Base-by-base conservation (phyloP, 2,113 vertebrate genomes). In the Progne subis region DNA sequence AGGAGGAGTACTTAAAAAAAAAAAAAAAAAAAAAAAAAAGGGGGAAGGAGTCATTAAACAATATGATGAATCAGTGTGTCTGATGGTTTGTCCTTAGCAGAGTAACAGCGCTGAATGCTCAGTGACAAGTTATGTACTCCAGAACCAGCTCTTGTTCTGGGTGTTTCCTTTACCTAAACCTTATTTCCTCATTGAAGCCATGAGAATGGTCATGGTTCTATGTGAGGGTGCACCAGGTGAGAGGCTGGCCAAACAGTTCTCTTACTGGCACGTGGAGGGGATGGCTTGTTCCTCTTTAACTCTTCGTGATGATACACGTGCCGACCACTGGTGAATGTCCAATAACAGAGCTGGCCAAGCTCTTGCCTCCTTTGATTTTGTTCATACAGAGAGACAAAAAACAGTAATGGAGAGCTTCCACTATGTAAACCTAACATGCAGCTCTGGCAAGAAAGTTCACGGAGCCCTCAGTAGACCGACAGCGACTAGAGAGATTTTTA, bases 401-500 rank as follows among this genome's bases (percentile, higher is more conserved):
- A 98, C 98, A 95, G 96, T 98, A 96, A 99, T 98, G 81, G 99
- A 99, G 97, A 99, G 98, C 57, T 98, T 99, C 98, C 98, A 95
- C 97, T 99, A 99, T 64, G 98, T 99, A 97, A 99, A 99, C 97
- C 98, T 99, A 94, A 99, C 98, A 65, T 99, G 99, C 98, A 97
- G 96, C 93, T 98, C 98, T 12, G 96, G 98, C 21, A 98, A 97
- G 95, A 98, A 97, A 78, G 91, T n/a, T 37, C 98, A 97, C 3
- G 98, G 98, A 96, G 97, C 98, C 89, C 97, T 98, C 43, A 98
- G 98, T 88, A 98, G 98, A 89, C 98, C 98, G 52, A 97, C 98
- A 10, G 52, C 98, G 2, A 97, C 98, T 77, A 98, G 98, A 95
- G 98, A 99, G 95, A 98, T 98, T 75, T 98, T 98, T 86, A 98